These are phyloP conservation scores for Orchesella flavescens DNA, from an alignment of 2,888 invertebrate genomes.

Conservation along the genomic window DNA sequence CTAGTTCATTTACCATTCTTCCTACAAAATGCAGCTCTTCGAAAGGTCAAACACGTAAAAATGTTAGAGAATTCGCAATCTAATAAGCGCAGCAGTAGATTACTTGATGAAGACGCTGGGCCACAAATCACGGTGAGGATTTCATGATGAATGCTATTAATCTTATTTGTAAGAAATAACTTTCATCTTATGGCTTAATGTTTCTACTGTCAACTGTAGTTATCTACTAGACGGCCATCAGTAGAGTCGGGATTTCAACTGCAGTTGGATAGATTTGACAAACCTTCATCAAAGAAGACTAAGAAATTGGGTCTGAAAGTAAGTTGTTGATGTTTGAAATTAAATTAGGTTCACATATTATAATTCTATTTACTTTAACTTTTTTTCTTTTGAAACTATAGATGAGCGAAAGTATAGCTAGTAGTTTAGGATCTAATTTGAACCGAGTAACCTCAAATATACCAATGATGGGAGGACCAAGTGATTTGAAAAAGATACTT, in stretches of 20 bases:
- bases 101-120: conserved; percentile 72
- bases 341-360: too few species aligned
- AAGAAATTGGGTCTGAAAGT: conserved; percentile 74
- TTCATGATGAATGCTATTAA: too few species aligned
- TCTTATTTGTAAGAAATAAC: too few species aligned
- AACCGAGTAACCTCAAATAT: conserved; percentile 75
- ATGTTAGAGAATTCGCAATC: conserved; percentile 71
- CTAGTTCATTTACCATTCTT: conserved; percentile 98
- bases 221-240: conserved; percentile 69
- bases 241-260: conserved; percentile 71
- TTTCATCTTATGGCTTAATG: too few species aligned
- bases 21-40: conserved; percentile 94
- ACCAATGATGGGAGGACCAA: conserved; percentile 79
- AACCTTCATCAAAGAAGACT: conserved; percentile 80
- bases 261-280: conserved; percentile 69
- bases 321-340: background rate
- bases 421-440: conserved; percentile 91
- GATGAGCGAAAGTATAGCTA: conserved; percentile 90
- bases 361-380: too few species aligned
- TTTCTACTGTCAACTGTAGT: too few species aligned
- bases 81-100: conserved; percentile 66
- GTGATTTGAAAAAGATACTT: conserved; percentile 86
- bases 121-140: conserved; percentile 67
- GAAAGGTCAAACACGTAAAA: conserved; percentile 82
- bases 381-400: conserved; percentile 76